Percentiles rank a stretch among this genome's conserved stretches.
These are phyloP conservation scores for Lophotriccus pileatus DNA, from an alignment of 2,797 vertebrate genomes.

Conservation along the genomic window DNA sequence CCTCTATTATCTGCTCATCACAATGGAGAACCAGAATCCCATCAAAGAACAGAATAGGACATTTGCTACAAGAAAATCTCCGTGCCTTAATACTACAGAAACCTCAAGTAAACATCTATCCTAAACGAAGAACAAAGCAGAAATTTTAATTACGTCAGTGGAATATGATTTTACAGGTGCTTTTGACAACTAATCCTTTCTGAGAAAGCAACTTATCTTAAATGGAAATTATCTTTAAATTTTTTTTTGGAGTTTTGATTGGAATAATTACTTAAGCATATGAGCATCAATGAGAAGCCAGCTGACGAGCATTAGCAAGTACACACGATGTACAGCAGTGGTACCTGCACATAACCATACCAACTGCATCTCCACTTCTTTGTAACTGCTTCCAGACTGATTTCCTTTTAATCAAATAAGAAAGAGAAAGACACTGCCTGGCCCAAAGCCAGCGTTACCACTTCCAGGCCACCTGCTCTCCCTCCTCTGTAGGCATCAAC, in stretches of 20 bases:
- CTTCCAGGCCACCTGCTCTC: not conserved
- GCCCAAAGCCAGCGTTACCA: accelerated
- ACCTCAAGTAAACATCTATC: accelerated
- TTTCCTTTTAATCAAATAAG: not conserved
- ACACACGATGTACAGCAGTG: accelerated
- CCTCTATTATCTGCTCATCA: not conserved
- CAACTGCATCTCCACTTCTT: not conserved
- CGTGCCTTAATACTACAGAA: not conserved
- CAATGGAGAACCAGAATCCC: not conserved
- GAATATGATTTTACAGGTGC: not conserved
- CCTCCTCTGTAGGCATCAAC: not conserved
- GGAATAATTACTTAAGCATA: not conserved
- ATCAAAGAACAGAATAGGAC: not conserved
- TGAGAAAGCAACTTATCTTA: not conserved
- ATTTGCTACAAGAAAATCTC: not conserved
- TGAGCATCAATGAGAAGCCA: not conserved
- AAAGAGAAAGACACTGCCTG: not conserved
- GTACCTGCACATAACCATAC: not conserved
- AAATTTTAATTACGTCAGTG: not conserved
- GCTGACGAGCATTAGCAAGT: accelerated
- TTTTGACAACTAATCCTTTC: not conserved
- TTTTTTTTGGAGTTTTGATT: not conserved
- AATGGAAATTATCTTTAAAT: not conserved
- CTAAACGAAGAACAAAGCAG: not conserved
- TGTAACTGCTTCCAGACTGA: not conserved